These are phyloP conservation scores for Paratrypauchen microcephalus DNA, from an alignment of 2,797 vertebrate genomes.

Conservation along the genomic window DNA sequence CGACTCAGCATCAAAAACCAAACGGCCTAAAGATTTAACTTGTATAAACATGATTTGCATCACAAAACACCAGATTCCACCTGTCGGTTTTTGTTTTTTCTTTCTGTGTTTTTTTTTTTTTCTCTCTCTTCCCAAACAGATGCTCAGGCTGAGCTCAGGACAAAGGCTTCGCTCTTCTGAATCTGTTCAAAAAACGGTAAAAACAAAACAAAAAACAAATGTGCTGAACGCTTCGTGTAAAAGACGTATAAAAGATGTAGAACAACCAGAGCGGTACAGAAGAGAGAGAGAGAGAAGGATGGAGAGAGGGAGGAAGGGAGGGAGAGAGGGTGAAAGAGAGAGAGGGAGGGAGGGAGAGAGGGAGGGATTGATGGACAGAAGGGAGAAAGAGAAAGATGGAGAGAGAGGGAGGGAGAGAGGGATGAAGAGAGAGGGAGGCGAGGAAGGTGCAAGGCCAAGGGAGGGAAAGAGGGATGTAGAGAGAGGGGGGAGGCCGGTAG, in stretches of 20 bases:
- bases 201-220: conserved; percentile 43
- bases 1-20: no score
- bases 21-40: neutral
- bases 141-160: conserved; percentile 43
- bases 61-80: conserved; percentile 1
- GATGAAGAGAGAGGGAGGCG: no score
- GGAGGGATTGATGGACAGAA: no score
- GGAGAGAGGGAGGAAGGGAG: no score
- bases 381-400: no score
- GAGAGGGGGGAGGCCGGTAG: no score
- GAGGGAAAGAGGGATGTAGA: no score
- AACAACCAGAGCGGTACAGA: conserved; percentile 20
- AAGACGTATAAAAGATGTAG: conserved; percentile 60
- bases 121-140: conserved; percentile 22
- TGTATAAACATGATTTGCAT: conserved; percentile 13
- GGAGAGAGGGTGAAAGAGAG: no score
- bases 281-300: no score
- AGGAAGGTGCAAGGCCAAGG: no score
- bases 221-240: conserved; percentile 43
- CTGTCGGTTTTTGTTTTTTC: conserved; percentile 5
- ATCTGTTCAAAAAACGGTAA: conserved; percentile 64
- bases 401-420: no score
- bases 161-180: conserved; percentile 44
- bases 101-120: conserved; percentile 8
- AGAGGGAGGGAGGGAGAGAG: no score